These are phyloP conservation scores for Rhabditophanes sp. DNA, from an alignment of 2,888 invertebrate genomes.

Conservation along the genomic window DNA sequence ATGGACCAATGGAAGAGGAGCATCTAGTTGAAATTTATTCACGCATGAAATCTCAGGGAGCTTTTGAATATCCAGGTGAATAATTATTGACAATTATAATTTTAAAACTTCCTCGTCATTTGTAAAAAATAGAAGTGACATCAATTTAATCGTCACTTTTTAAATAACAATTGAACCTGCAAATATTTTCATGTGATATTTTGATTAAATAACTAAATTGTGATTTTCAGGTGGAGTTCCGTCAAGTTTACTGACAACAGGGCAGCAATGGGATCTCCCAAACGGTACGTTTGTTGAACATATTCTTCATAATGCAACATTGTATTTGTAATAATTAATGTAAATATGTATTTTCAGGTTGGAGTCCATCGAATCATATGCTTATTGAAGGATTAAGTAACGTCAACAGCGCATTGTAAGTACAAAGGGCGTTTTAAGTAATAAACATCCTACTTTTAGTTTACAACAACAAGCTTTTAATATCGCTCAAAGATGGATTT, in stretches of 20 bases:
- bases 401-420: constrained; percentile 53
- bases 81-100: no score
- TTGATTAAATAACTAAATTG: no score
- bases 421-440: no score
- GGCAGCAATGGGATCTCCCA: constrained; percentile 28
- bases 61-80: no score
- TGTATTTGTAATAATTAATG: no score
- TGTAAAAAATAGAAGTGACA: constrained; percentile 17
- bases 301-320: constrained; percentile 6
- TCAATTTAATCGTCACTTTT: not conserved
- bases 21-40: constrained; percentile 16
- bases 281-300: constrained; percentile 11
- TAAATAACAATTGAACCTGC: no score
- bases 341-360: no score
- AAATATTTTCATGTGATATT: no score
- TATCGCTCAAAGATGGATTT: constrained; percentile 37
- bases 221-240: constrained; percentile 38
- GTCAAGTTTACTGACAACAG: constrained; percentile 17
- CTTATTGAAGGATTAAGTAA: constrained; percentile 62
- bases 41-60: constrained; percentile 22
- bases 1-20: constrained; percentile 21
- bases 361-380: constrained; percentile 52
- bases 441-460: no score
- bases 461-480: constrained; percentile 37
- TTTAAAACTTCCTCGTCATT: constrained; percentile 18